phyloP scores from a whole-genome alignment of 2,113 vertebrate species.

The Myotis yumanensis region DNA sequence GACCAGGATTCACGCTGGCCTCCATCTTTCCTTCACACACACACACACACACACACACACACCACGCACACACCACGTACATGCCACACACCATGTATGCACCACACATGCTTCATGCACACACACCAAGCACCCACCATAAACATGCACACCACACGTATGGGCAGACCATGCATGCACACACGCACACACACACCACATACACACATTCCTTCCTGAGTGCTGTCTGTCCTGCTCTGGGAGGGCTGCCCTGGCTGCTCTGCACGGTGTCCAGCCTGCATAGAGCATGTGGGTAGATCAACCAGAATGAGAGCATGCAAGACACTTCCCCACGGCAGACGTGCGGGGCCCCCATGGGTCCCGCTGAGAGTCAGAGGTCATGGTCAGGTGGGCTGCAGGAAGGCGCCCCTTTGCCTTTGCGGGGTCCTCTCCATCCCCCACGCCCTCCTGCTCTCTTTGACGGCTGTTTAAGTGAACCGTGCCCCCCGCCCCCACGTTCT shows the following conservation, averaged over 20 bases:
- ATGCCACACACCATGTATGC: not conserved
- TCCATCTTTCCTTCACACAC: not conserved
- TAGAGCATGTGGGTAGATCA: constrained; percentile 56
- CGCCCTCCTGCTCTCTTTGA: not conserved
- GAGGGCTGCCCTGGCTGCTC: not conserved
- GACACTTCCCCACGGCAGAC: not conserved
- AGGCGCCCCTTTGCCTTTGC: not conserved
- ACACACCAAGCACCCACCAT: not conserved
- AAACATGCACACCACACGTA: not conserved
- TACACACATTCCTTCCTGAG: not conserved
- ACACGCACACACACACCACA: not conserved
- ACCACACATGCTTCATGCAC: too few species aligned
- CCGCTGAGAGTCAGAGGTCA: not conserved
- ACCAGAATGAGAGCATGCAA: not conserved
- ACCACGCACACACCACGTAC: not conserved
- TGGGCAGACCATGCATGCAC: too few species aligned
- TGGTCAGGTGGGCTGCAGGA: not conserved
- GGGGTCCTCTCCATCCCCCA: not conserved
- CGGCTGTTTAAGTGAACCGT: not conserved
- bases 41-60: not conserved
- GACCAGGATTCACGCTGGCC: not conserved
- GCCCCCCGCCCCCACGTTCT: not conserved
- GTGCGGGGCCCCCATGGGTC: not conserved
- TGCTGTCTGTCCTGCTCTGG: not conserved
- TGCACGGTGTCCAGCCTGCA: constrained; percentile 50